Evolutionary conservation across 2,113 vertebrate genomes (phyloP), one percentile per base, ranked within the genome.

Genomic region (Polypterus senegalus): DNA sequence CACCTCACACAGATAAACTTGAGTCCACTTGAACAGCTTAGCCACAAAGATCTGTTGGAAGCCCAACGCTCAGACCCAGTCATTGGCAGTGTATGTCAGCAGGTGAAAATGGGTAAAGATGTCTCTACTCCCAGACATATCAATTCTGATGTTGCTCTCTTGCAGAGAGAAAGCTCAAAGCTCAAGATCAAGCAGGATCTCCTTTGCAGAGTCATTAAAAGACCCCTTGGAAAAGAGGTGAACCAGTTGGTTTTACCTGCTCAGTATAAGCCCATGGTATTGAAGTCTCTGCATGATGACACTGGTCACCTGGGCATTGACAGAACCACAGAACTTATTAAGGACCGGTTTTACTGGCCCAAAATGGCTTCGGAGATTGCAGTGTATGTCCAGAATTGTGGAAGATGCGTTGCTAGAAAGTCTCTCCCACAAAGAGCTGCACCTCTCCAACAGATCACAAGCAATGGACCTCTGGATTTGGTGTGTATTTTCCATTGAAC

Each of bases 401-500:
- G 54, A 56, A 56, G 6, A 56, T 56, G 54, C 10, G 6, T 56
- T 10, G 10, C 6, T 11, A 9, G 54, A 5, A 56, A 56, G 11
- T 46, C 49, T 5, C 9, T 62, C 4, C 61, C 61, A 3, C 43
- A 44, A 6, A 52, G 51, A 62, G 61, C 61, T 45, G 56, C 63
- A 46, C 11, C 51, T 44, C 7, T 44, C 46, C 1, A 55, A 6
- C 63, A 58, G 3, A 5, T 64, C 9, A 48, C 7, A 9, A 52
- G 56, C 10, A 8, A 9, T 11, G 55, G 63, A 3, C 62, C 63
- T 44, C 49, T 64, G 48, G 63, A 64, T 44, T 43, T 64, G n/a
- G 57, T 64, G 5, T 64, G 48, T 48, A 64, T 64, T 64, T 27
- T 64, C 48, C 7, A 43, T 59, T 10, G 63, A 64, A 52, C 57